Evolutionary conservation across 1,140 invertebrate genomes (phyloP), one percentile per base, ranked within the genome.

Genomic region (Adoxophyes honmai): DNA sequence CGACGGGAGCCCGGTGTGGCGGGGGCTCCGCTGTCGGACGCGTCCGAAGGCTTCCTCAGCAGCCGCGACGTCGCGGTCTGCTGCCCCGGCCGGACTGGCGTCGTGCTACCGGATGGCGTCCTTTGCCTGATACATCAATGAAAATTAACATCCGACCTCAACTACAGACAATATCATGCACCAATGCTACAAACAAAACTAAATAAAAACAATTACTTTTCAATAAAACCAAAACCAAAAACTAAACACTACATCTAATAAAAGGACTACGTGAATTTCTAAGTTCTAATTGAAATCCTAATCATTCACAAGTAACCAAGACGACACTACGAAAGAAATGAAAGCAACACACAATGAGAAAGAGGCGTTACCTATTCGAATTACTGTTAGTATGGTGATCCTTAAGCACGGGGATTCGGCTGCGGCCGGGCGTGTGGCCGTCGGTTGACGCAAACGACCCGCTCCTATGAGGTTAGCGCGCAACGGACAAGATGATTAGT

Each of bases 41-140:
- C 93, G 62, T 92, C 93, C 1, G 93, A 94, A 34, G 93, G 88
- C 76, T 93, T 93, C 35, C 92, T 81, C 14, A 92, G 75, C n/a
- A 94, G 70, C 63, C 92, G 91, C 21, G 93, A 89, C n/a, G 90
- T 90, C 7, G 91, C 91, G 6, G 91, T 92, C 62, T 87, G 81
- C 66, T 90, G 89, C 6, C 91, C 92, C 13, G 93, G 87, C 7
- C 92, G 90, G 57, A 94, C 89, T 34, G 93, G 93, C 1, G 93
- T 94, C 55, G 92, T 92, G 33, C 92, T 93, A 14, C 93, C 93
- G 1, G 93, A 94, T 35, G 93, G 92, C 70, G 93, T 94, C 82
- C 92, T 89, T 80, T 93, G 92, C 78, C 93, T 93, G 77, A 61
- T 54, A 73, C 58, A 62, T 55, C 57, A 51, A 68, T 62, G 66